Percentiles rank a stretch among this genome's conserved stretches.
phyloP scores from a whole-genome alignment of 2,113 vertebrate genomes.

The Arvicanthis niloticus region DNA sequence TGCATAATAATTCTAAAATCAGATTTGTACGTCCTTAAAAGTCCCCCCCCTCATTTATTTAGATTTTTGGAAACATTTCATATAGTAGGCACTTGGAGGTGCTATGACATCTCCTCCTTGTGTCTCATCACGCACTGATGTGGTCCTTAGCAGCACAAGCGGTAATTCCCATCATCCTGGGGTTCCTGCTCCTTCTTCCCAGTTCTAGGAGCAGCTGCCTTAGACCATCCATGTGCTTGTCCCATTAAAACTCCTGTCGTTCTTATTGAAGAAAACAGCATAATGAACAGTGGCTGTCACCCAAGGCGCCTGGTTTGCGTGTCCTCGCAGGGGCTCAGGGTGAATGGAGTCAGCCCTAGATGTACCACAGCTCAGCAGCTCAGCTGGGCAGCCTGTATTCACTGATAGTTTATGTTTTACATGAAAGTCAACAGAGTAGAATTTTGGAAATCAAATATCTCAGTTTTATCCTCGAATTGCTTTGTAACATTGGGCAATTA shows the following conservation, averaged over 20 bases:
- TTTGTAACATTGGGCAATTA: neutral
- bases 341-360: neutral
- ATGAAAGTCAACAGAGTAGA: neutral
- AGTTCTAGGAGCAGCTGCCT: neutral
- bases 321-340: neutral
- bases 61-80: constrained; percentile 19
- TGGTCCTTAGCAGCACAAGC: neutral
- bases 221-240: neutral
- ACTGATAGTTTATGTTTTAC: neutral
- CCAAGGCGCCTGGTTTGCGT: neutral
- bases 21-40: neutral
- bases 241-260: neutral
- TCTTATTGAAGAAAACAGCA: neutral
- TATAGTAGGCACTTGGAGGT: neutral
- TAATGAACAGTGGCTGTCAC: neutral
- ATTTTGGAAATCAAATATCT: constrained; percentile 12
- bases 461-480: constrained; percentile 29
- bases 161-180: neutral
- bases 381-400: neutral
- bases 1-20: constrained; percentile 36
- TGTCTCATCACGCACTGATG: neutral
- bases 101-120: neutral
- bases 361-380: neutral
- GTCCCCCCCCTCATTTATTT: neutral
- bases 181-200: neutral